Evolutionary conservation across 23 tunicate species (phyloP), one percentile per base, ranked within the genome.

Genomic region (Halocynthia roretzi): DNA sequence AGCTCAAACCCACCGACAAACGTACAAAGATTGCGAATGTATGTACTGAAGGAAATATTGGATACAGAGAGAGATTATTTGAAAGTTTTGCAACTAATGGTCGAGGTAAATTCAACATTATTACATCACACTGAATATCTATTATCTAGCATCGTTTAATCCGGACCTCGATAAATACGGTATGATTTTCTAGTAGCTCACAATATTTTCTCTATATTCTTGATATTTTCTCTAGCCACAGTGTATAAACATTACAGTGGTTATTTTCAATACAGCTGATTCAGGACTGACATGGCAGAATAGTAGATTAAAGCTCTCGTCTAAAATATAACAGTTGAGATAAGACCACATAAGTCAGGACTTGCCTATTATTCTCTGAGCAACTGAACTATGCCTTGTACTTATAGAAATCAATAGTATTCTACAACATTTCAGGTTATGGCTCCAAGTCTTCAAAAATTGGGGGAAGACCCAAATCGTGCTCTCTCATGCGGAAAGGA

Each of bases 61-160:
- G 79, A 86, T 61, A 86, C 92, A 0, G 92, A 86, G 65, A 78
- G 76, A 66, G 92, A 86, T 8, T 86, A 86, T 44, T 57, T 68
- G 0, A 58, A 86, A 53, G 62, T 86, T 7, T 71, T 86, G 57
- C 61, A 77, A 20, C 81, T 76, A 56, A 81, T 86, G 65, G 77
- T 75, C 6, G 85, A 86, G 61, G 92, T 86, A 75, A 71, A 49
- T 67, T 15, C 17, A 68, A 18, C 48, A 31, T 31, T 31, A 31
- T 31, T 31, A 31, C 44, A 31, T 31, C 44, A 31, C 44, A 31
- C 44, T 31, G 44, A 31, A 31, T 31, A 31, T 31, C 44, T 1
- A 31, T 0, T 31, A 31, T 31, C 44, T 31, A 31, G 44, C 44
- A 31, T 31, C 44, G 44, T 31, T 31, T 31, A 31, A 31, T 31